Percentiles rank a stretch among this genome's conserved stretches.
Conservation (phyloP, 2,113 vertebrate species). For the Mixornis gularis region DNA sequence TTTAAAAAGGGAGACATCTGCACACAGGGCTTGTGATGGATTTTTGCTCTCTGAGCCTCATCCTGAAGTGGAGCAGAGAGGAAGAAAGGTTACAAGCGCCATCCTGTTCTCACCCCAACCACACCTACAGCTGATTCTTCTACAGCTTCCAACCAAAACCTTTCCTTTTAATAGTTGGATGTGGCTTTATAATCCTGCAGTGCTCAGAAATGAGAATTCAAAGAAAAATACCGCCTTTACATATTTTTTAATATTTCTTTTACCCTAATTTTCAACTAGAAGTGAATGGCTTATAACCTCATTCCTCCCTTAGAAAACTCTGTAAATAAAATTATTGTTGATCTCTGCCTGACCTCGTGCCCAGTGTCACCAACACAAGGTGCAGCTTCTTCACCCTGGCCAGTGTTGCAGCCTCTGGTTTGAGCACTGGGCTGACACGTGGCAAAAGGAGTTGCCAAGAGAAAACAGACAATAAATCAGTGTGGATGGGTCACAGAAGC, state of each 20-base stretch:
- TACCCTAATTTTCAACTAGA: not conserved
- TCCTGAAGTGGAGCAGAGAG: not conserved
- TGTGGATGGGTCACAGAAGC: no score
- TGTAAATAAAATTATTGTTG: not conserved
- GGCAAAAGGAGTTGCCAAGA: not conserved
- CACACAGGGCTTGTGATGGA: no score
- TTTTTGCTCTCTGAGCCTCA: not conserved
- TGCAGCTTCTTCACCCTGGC: not conserved
- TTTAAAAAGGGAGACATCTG: not conserved
- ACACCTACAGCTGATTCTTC: not conserved
- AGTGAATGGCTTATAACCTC: not conserved
- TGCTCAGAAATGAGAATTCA: not conserved
- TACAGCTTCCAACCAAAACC: not conserved
- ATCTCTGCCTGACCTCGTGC: not conserved
- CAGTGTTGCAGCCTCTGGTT: not conserved
- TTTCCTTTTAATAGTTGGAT: not conserved
- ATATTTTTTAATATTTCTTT: not conserved
- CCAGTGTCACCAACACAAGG: not conserved
- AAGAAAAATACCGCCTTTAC: not conserved
- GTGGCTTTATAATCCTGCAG: not conserved
- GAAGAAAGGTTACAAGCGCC: not conserved
- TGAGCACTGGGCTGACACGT: not conserved
- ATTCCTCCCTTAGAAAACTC: not conserved
- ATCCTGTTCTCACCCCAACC: not conserved
- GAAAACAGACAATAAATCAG: rapidly evolving